Conservation (phyloP, 2,888 invertebrate genomes). For the Protonemura montana region DNA sequence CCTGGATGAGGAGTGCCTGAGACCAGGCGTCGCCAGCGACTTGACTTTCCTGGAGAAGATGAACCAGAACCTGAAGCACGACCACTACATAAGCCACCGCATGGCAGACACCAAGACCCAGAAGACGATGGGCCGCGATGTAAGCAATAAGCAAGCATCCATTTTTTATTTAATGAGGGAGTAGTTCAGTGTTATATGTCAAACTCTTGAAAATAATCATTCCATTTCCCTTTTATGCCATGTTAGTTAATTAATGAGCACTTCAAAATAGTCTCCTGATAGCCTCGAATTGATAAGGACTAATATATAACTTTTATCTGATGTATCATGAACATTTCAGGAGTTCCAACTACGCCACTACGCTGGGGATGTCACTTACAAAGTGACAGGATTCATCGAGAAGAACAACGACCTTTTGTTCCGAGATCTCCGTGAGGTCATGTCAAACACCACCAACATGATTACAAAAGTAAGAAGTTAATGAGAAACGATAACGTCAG, state of each 20-base stretch:
- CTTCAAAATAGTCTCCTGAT: too few relatives aligned
- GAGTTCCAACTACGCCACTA: conserved; percentile 91
- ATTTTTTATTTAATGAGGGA: too few relatives aligned
- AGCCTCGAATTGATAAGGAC: neutral
- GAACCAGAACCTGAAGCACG: conserved; percentile 75
- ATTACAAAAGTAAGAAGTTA: conserved; percentile 63
- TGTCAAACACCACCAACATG: conserved; percentile 74
- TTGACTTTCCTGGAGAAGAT: conserved; percentile 83
- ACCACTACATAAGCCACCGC: conserved; percentile 84
- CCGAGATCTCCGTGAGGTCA: conserved; percentile 84
- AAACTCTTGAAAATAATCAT: too few relatives aligned
- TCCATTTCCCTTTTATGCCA: too few relatives aligned
- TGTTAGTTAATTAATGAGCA: too few relatives aligned
- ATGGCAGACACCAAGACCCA: conserved; percentile 80
- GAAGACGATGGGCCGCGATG: conserved; percentile 84
- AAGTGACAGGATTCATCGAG: conserved; percentile 84
- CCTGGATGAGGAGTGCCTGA: conserved; percentile 90
- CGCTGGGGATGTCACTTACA: conserved; percentile 93
- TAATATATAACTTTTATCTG: neutral
- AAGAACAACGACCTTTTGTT: conserved; percentile 93
- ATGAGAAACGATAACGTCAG: neutral
- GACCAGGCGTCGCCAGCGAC: conserved; percentile 88
- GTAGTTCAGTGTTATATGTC: too few relatives aligned
- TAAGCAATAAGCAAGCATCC: too few relatives aligned
- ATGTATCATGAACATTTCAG: conserved; percentile 59